These are phyloP conservation scores for Physeter macrocephalus DNA, from an alignment of 2,113 vertebrate species.

Conservation along the genomic window DNA sequence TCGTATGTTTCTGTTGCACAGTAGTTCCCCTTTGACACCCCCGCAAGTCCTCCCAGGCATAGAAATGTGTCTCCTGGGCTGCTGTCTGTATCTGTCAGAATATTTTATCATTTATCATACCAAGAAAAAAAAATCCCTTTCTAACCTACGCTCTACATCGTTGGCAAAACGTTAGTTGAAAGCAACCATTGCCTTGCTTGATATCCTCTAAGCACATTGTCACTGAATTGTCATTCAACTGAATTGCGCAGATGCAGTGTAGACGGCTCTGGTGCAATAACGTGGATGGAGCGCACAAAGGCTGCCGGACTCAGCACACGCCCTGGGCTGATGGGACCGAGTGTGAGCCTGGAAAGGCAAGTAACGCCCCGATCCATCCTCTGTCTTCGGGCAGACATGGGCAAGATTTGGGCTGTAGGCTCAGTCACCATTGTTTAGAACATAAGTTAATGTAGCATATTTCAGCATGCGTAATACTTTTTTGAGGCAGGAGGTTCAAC, in stretches of 20 bases:
- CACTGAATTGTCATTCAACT: not conserved
- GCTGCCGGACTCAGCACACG: slow-evolving; percentile 97
- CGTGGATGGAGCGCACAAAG: slow-evolving; percentile 90
- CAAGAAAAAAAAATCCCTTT: not conserved
- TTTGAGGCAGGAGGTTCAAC: not conserved
- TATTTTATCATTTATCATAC: not conserved
- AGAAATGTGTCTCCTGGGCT: not conserved
- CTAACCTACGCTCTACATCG: not conserved
- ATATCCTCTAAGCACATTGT: not conserved
- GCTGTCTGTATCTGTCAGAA: not conserved
- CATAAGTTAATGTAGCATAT: too few species aligned
- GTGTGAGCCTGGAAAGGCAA: slow-evolving; percentile 93
- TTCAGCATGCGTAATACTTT: not conserved
- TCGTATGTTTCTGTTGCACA: fast-evolving
- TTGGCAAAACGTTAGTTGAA: not conserved
- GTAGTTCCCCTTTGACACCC: not conserved
- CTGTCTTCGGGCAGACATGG: not conserved
- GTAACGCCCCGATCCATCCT: not conserved
- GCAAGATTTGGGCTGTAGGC: too few species aligned
- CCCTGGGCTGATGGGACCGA: slow-evolving; percentile 98
- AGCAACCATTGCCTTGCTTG: not conserved
- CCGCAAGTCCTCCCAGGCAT: not conserved
- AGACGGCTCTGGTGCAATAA: slow-evolving; percentile 96
- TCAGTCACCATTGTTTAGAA: not conserved
- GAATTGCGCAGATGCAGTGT: slow-evolving; percentile 90